Conservation (phyloP, 2,113 vertebrate genomes). For the Pagrus major region DNA sequence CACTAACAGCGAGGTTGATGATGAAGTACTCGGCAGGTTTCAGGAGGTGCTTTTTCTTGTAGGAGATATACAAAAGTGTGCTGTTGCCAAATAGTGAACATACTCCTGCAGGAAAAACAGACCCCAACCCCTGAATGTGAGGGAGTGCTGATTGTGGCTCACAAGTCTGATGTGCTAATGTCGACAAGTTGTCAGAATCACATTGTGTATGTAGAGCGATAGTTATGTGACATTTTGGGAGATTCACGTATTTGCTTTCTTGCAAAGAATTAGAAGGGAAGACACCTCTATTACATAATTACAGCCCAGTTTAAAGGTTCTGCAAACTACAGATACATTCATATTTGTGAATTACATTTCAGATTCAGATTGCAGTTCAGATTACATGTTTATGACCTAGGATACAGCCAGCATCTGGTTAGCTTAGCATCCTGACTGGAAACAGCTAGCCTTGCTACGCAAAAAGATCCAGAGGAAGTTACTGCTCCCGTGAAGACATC, state of each 20-base stretch:
- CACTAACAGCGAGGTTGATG: conserved; percentile 86
- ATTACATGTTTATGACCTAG: too few species aligned
- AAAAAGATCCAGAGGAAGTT: too few species aligned
- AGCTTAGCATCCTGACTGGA: background rate
- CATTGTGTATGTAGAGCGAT: background rate
- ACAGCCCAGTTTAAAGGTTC: too few species aligned
- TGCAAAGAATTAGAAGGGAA: background rate
- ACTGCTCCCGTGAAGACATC: too few species aligned
- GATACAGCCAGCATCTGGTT: background rate
- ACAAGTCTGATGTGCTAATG: background rate
- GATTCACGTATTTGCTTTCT: background rate
- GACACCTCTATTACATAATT: background rate
- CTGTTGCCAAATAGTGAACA: conserved; percentile 86
- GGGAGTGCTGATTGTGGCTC: background rate
- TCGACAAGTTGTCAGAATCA: too few species aligned
- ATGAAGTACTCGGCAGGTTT: conserved; percentile 89
- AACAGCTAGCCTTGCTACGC: background rate
- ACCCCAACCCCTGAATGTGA: background rate
- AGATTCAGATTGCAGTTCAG: too few species aligned
- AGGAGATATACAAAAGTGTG: conserved; percentile 84
- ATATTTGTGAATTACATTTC: too few species aligned
- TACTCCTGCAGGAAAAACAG: conserved; percentile 76
- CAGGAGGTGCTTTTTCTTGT: conserved; percentile 85
- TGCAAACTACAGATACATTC: too few species aligned
- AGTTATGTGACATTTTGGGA: background rate